Conservation (phyloP, 1,140 invertebrate species). For the Caerostris extrusa region DNA sequence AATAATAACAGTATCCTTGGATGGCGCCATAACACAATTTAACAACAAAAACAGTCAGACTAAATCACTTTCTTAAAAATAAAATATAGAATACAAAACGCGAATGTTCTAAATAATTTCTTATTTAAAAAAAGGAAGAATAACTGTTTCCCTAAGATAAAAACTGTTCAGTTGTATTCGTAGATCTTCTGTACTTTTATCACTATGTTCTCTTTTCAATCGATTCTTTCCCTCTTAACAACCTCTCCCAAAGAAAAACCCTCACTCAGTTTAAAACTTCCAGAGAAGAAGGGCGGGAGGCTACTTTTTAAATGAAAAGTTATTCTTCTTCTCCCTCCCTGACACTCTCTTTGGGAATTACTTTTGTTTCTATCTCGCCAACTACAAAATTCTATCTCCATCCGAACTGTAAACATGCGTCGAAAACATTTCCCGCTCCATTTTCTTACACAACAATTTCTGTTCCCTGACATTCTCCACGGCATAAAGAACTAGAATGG, state of each 20-base stretch:
- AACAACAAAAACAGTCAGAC: too few relatives aligned
- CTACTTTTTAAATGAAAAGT: conserved; percentile 49
- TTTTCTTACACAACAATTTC: conserved; percentile 60
- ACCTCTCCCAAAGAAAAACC: neutral
- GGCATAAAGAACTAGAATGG: conserved; percentile 57
- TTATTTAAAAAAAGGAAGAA: neutral
- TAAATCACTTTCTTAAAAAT: too few relatives aligned
- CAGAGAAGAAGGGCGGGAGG: neutral
- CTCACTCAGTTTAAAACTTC: too few relatives aligned
- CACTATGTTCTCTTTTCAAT: neutral
- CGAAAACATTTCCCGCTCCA: conserved; percentile 46
- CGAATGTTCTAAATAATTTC: too few relatives aligned
- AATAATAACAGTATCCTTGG: too few relatives aligned
- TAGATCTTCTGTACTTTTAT: neutral
- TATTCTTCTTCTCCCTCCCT: neutral
- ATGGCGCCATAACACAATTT: too few relatives aligned
- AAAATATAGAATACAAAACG: too few relatives aligned
- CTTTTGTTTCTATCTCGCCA: conserved; percentile 5
- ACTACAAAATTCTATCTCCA: conserved; percentile 50
- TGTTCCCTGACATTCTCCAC: conserved; percentile 48
- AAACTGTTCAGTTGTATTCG: neutral
- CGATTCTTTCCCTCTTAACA: neutral
- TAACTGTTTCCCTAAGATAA: neutral
- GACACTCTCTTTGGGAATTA: conserved; percentile 37
- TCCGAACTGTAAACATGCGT: conserved; percentile 56